Evolutionary conservation across 2,113 vertebrate genomes (phyloP), one percentile per base, ranked within the genome.

Genomic region (Lophochroa leadbeateri): DNA sequence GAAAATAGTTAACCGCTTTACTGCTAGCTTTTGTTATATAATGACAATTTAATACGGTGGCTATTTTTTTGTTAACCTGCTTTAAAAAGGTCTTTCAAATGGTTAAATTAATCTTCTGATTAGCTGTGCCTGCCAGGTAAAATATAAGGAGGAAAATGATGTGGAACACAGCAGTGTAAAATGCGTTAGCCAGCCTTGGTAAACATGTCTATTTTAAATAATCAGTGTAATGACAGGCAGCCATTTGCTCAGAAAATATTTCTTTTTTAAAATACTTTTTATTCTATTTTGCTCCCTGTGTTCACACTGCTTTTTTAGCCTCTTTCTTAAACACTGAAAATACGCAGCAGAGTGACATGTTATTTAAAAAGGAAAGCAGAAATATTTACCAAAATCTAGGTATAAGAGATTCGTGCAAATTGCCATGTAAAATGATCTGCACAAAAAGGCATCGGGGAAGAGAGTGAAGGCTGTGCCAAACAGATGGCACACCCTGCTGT

Each of bases 401-500:
- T 97, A 97, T 96, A 97, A 98, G 98, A 96, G 96, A 96, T 97
- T 92, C 94, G 96, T 98, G 97, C 97, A 98, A 98, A 98, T 98
- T 98, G 97, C 98, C 98, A 98, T 96, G 97, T 98, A 98, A 98
- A 98, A 98, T 98, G 97, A 98, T 98, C 97, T 95, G 98, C 98
- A 98, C 98, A 98, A 97, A 99, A 99, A 99, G 97, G 98, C 98
- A 97, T 97, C 82, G 91, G 97, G 98, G 98, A 98, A 97, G 98
- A 96, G 98, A 97, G 97, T 83, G 92, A 96, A 98, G 98, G 97
- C 97, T 97, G 97, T 97, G 98, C 97, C 98, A 98, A 98, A 99
- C 99, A 99, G 99, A 99, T 99, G 99, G 99, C 98, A 98, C 98
- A 98, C 98, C 98, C 98, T 98, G 98, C 98, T 98, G 98, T 98